Percentiles rank a stretch among this genome's conserved stretches.
phyloP scores from a whole-genome alignment of 1,140 invertebrate species.

The Drosophila aff. region DNA sequence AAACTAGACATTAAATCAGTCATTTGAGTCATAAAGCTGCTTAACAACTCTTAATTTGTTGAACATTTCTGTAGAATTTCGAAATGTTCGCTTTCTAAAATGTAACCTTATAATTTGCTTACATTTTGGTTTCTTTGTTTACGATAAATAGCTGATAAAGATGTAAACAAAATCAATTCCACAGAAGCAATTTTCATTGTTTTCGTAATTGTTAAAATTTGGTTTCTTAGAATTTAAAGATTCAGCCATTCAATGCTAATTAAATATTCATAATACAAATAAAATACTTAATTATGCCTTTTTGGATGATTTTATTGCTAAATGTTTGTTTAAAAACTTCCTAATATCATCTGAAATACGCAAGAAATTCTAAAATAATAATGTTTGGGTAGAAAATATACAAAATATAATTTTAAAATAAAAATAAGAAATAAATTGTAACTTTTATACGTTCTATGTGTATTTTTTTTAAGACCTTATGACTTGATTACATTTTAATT shows the following conservation, averaged over 20 bases:
- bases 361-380: no score
- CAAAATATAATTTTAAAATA: no score
- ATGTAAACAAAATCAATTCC: neutral
- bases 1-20: neutral
- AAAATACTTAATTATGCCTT: no score
- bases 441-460: no score
- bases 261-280: no score
- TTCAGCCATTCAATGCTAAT: neutral
- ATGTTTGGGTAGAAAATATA: no score
- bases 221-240: neutral
- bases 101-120: conserved; percentile 14
- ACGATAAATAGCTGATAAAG: neutral
- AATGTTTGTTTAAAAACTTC: neutral
- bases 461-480: neutral
- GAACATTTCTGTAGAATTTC: conserved; percentile 4
- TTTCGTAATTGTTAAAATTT: neutral
- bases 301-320: neutral
- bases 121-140: conserved; percentile 11
- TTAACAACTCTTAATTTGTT: conserved; percentile 1
- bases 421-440: no score
- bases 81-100: neutral
- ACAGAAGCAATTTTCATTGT: neutral
- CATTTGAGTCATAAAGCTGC: neutral
- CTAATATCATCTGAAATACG: no score
- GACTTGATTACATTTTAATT: neutral